Evolutionary conservation across 2,888 invertebrate species (phyloP).

Genomic region (Diarsia rubi): DNA sequence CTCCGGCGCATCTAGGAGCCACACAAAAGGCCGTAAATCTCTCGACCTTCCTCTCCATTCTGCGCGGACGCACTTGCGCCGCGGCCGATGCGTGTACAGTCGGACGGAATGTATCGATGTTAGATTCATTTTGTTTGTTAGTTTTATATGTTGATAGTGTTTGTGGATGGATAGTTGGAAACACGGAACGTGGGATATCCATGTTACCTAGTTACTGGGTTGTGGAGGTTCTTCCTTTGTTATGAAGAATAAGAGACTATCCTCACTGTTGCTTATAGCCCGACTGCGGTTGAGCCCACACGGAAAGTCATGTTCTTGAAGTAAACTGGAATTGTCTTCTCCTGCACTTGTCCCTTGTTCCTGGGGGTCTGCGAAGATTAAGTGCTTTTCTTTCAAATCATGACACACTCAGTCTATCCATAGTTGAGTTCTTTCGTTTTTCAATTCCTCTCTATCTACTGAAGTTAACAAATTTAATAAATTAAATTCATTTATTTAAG

Average conservation of each 20-base stretch:
- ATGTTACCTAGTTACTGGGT: neutral
- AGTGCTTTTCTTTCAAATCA: too few species aligned
- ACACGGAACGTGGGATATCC: neutral
- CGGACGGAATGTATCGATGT: conserved; percentile 37
- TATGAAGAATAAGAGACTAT: neutral
- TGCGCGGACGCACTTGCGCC: conserved; percentile 57
- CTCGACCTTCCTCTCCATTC: conserved; percentile 80
- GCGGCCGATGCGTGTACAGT: conserved; percentile 66
- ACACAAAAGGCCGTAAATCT: conserved; percentile 84
- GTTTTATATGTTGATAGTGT: neutral
- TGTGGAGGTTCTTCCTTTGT: neutral
- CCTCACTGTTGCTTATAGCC: neutral
- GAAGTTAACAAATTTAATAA: too few species aligned
- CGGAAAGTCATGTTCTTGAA: neutral
- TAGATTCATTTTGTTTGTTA: neutral
- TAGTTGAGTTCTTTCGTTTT: neutral
- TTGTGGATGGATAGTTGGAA: neutral
- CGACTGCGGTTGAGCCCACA: neutral
- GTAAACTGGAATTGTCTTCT: neutral
- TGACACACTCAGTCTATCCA: neutral
- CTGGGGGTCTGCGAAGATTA: too few species aligned
- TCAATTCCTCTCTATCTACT: neutral
- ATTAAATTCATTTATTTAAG: too few species aligned
- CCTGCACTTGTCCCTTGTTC: neutral
- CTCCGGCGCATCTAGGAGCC: conserved; percentile 58